Conservation (phyloP, 2,113 vertebrate genomes). For the Sturnus vulgaris region DNA sequence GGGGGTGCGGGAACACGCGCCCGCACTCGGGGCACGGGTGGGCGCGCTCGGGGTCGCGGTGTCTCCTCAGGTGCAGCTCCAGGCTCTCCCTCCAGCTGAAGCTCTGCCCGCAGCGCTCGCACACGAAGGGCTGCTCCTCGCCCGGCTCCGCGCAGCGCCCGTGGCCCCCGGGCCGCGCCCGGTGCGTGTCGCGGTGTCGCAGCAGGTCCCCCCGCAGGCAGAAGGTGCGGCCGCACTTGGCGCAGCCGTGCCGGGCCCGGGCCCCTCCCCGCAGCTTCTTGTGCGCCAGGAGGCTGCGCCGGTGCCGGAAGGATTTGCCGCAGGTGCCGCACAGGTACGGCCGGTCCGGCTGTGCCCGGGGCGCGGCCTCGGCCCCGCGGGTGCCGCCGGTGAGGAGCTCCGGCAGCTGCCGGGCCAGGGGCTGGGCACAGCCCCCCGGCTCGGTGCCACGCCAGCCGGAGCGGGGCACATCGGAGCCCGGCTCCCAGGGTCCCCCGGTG, state of each 20-base stretch:
- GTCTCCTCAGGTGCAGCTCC: too few relatives aligned
- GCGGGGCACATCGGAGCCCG: rapidly evolving
- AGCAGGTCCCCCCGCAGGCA: conserved; percentile 75
- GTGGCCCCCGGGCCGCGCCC: too few relatives aligned
- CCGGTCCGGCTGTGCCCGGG: not conserved
- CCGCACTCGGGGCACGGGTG: too few relatives aligned
- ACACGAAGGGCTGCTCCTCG: too few relatives aligned
- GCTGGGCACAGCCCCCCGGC: not conserved
- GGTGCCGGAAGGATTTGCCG: conserved; percentile 16
- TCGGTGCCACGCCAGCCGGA: not conserved
- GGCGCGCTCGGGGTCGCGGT: too few relatives aligned
- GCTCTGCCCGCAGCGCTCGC: too few relatives aligned
- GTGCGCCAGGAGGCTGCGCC: conserved; percentile 63
- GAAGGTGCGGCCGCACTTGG: conserved; percentile 54
- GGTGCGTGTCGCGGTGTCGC: too few relatives aligned
- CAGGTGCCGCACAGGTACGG: conserved; percentile 5
- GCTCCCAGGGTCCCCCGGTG: rapidly evolving
- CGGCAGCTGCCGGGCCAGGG: too few relatives aligned
- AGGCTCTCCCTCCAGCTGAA: too few relatives aligned
- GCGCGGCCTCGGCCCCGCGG: not conserved
- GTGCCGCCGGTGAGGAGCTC: too few relatives aligned
- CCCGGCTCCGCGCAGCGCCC: too few relatives aligned
- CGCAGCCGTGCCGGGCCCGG: conserved; percentile 20
- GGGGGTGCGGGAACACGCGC: too few relatives aligned
- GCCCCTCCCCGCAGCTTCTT: conserved; percentile 53